Conservation (phyloP, 2,888 invertebrate genomes). For the Caenorhabditis uteleia region DNA sequence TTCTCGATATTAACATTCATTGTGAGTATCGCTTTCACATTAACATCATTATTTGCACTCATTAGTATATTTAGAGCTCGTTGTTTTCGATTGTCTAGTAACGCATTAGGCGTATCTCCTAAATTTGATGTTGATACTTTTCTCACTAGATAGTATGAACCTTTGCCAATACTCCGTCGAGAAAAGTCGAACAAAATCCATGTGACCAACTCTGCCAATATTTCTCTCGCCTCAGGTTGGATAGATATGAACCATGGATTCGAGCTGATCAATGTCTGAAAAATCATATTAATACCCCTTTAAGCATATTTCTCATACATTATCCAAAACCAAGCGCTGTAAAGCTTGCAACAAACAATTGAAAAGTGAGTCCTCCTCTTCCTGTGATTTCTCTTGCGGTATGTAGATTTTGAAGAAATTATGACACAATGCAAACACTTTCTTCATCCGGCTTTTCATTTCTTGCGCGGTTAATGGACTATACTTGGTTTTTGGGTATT, state of each 20-base stretch:
- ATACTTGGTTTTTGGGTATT: not conserved
- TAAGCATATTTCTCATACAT: not conserved
- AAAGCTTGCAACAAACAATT: not conserved
- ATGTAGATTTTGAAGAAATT: not conserved
- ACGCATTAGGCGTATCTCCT: constrained; percentile 14
- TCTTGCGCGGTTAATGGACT: not conserved
- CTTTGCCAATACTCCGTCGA: no score
- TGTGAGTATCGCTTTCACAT: not conserved
- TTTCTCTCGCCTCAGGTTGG: not conserved
- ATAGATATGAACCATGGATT: constrained; percentile 2
- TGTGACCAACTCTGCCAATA: not conserved
- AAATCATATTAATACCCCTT: not conserved
- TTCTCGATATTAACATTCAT: constrained; percentile 12
- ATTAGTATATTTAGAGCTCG: constrained; percentile 13
- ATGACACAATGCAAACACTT: not conserved
- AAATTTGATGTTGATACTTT: constrained; percentile 7
- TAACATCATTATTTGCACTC: not conserved
- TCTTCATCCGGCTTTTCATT: constrained; percentile 3
- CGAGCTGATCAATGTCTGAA: not conserved
- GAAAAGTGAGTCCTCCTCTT: not conserved
- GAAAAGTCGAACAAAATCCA: constrained; percentile 1
- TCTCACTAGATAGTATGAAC: no score
- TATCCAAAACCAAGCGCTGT: not conserved
- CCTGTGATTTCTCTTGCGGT: not conserved
- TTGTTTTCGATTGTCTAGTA: constrained; percentile 9